A percentile compares a stretch with the other conserved stretches of the same genome.
Conservation (phyloP, 2,113 vertebrate species). For the Macquaria ambigua region DNA sequence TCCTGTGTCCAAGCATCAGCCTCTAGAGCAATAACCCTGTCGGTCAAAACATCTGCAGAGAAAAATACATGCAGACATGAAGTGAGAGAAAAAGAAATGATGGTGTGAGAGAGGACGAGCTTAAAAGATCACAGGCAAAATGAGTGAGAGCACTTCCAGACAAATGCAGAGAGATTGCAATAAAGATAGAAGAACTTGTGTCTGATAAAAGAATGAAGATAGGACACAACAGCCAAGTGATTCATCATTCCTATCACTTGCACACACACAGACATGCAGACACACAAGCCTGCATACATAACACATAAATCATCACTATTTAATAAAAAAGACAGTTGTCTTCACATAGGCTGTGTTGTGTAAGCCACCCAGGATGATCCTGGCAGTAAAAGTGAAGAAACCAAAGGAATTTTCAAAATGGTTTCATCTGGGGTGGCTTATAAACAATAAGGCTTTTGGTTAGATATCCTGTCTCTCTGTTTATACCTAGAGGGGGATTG, state of each 20-base stretch:
- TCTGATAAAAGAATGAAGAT: slow-evolving; percentile 41
- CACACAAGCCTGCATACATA: not conserved
- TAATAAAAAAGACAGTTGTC: slow-evolving; percentile 15
- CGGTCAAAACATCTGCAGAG: slow-evolving; percentile 83
- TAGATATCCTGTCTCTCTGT: not conserved
- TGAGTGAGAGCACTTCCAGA: slow-evolving; percentile 54
- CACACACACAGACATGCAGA: slow-evolving; percentile 28
- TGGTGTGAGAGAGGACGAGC: slow-evolving; percentile 49
- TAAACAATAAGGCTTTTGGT: slow-evolving; percentile 31
- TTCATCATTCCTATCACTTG: slow-evolving; percentile 27
- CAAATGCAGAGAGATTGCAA: slow-evolving; percentile 55
- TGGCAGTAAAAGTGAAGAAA: slow-evolving; percentile 32
- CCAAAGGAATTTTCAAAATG: slow-evolving; percentile 17
- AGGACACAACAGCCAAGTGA: slow-evolving; percentile 29
- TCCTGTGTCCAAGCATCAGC: slow-evolving; percentile 74
- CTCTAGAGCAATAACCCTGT: slow-evolving; percentile 80
- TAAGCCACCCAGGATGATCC: slow-evolving; percentile 54
- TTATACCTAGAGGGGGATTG: slow-evolving; percentile 6
- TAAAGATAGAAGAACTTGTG: slow-evolving; percentile 35
- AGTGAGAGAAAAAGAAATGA: slow-evolving; percentile 49
- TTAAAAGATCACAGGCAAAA: slow-evolving; percentile 45
- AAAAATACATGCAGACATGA: slow-evolving; percentile 60
- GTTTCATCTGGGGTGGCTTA: slow-evolving; percentile 33
- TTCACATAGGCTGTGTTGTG: not conserved
- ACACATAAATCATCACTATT: slow-evolving; percentile 43